Evolutionary conservation across 2,888 invertebrate genomes (phyloP), one percentile per base, ranked within the genome.

Genomic region (Amblyteles armatorius): DNA sequence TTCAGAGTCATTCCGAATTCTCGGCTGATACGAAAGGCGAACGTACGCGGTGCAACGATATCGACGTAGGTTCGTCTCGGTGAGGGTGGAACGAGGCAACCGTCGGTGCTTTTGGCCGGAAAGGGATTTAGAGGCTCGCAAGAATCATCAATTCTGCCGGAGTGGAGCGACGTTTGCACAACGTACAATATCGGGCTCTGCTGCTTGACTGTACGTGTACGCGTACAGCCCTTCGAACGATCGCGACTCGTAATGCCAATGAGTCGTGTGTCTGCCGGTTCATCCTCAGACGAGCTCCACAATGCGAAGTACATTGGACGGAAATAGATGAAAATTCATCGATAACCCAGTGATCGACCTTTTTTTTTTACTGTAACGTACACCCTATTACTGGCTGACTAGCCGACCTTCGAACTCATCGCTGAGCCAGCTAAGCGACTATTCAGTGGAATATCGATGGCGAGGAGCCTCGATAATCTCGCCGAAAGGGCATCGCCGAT

Each of bases 1-100:
- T 65, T 40, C 13, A 57, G 80, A 88, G 86, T 88, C 86, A 88
- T 89, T 87, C 80, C 65, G 69, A 77, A 68, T 83, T 79, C 80
- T 79, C 67, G 26, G 68, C 48, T 63, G 67, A 85, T 79, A 82
- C 81, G 82, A 77, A 68, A 67, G 71, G 40, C 50, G 76, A 84
- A 85, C 68, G 85, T 81, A 81, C 22, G 57, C 22, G 11, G 57
- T 13, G 26, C 22, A 9, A 26, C 22, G 57, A 57, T 57, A 26
- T 57, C 57, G 57, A 11, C 57, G 57, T 13, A 13, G 13, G 44
- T 44, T 44, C 44, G 44, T 22, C 57, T 57, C 26, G 26, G 57
- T 9, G 57, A 57, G 3, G 22, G 26, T 57, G 19, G 57, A 57
- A 57, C 57, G 57, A 11, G 57, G 57, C 26, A 11, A 26, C 3